These are phyloP conservation scores for Myiozetetes cayanensis DNA, from an alignment of 2,113 vertebrate genomes.

Conservation along the genomic window DNA sequence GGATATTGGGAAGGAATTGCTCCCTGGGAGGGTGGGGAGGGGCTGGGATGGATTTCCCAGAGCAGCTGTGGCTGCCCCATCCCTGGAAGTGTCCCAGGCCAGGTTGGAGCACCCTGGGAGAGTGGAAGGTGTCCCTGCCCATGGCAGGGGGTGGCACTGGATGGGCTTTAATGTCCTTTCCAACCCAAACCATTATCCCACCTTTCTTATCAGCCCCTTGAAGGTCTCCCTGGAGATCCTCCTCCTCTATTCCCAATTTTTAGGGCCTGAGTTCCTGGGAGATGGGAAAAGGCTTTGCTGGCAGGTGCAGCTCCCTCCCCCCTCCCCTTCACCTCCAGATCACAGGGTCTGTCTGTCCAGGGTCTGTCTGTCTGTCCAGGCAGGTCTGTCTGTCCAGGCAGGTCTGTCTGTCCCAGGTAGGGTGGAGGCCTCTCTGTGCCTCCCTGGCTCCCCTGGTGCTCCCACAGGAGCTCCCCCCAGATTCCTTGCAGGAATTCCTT, in stretches of 20 bases:
- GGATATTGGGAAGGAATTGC: too few species aligned
- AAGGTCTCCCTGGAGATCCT: neutral
- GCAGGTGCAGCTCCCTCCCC: neutral
- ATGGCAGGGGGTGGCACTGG: neutral
- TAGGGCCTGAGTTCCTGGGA: neutral
- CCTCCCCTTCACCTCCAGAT: neutral
- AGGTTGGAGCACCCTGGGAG: neutral
- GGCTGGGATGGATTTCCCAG: too few species aligned
- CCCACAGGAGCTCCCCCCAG: neutral
- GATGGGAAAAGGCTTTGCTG: neutral
- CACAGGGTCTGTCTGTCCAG: neutral
- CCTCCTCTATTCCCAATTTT: neutral
- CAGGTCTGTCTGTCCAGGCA: fast-evolving
- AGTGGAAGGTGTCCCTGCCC: neutral
- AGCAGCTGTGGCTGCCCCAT: neutral
- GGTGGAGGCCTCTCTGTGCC: neutral
- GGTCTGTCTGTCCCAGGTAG: neutral
- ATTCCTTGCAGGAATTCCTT: neutral
- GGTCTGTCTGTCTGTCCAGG: neutral
- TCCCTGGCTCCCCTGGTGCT: neutral
- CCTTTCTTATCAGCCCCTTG: fast-evolving
- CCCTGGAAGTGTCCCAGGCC: neutral
- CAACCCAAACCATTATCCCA: neutral
- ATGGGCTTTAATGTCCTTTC: too few species aligned
- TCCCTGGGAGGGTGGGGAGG: neutral